These are phyloP conservation scores for Anniella stebbinsi DNA, from an alignment of 2,797 vertebrate species.

Conservation along the genomic window DNA sequence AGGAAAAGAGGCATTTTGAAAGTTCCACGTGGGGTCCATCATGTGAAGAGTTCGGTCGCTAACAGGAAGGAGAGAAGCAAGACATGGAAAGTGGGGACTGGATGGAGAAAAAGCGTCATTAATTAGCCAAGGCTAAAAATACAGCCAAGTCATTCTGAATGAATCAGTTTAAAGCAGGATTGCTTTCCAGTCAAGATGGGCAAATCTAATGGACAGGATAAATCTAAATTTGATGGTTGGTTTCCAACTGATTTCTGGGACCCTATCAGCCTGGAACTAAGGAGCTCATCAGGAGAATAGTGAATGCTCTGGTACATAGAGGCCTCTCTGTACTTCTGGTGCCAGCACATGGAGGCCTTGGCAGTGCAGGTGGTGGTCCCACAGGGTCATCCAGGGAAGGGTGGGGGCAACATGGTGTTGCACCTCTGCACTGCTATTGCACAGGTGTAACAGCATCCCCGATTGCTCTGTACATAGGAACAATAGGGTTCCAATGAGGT, in stretches of 20 bases:
- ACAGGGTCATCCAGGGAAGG: not conserved
- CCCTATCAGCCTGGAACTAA: not conserved
- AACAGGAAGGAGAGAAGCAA: constrained; percentile 29
- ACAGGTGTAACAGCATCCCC: too few relatives aligned
- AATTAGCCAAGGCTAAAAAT: constrained; percentile 27
- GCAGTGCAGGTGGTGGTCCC: not conserved
- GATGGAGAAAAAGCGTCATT: constrained; percentile 5
- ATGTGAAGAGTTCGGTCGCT: constrained; percentile 36
- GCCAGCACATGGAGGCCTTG: not conserved
- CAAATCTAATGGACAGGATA: not conserved
- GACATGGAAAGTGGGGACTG: constrained; percentile 25
- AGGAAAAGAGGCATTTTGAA: constrained; percentile 21
- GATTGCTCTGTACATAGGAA: not conserved
- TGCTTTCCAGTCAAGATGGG: not conserved
- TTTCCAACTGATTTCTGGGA: not conserved
- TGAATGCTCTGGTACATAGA: too few relatives aligned
- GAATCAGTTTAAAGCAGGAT: not conserved
- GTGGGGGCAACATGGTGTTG: not conserved
- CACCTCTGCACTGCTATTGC: not conserved
- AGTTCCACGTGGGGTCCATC: not conserved
- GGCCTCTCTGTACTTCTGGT: not conserved
- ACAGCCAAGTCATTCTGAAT: not conserved
- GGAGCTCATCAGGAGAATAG: not conserved
- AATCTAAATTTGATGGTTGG: not conserved
- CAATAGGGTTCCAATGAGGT: not conserved